Evolutionary conservation across 2,888 invertebrate species (phyloP).

Genomic region (Teleogryllus oceanicus): DNA sequence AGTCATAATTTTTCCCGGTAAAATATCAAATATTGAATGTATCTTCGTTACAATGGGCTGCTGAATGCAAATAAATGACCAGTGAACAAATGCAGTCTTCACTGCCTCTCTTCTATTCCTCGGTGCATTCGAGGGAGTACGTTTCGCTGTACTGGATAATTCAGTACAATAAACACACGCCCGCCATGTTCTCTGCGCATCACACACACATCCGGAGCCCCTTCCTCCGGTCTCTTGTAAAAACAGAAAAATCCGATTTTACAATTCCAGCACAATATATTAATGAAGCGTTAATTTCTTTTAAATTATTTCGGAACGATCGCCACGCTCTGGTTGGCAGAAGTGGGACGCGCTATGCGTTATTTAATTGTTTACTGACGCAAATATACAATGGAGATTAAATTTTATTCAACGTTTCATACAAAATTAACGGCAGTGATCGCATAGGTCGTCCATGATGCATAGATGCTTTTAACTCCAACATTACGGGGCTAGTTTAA

Average conservation of each 20-base stretch:
- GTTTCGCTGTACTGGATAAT: constrained; percentile 10
- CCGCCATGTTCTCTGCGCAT: background rate
- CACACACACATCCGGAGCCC: background rate
- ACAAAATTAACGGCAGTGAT: background rate
- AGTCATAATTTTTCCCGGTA: background rate
- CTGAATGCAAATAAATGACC: background rate
- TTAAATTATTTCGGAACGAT: constrained; percentile 7
- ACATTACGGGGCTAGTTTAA: constrained; percentile 19
- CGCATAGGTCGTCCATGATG: constrained; percentile 4
- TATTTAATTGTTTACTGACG: constrained; percentile 9
- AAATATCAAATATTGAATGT: background rate
- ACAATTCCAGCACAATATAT: constrained; percentile 18
- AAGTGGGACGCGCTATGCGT: constrained; percentile 18
- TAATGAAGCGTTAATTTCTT: constrained; percentile 18
- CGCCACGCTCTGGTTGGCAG: background rate
- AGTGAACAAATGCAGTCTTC: background rate
- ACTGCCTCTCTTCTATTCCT: background rate
- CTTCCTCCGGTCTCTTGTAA: background rate
- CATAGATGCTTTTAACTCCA: constrained; percentile 10
- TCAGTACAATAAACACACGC: background rate
- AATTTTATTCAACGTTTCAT: background rate
- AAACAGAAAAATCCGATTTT: constrained; percentile 18
- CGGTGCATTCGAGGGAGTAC: background rate
- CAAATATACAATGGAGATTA: background rate
- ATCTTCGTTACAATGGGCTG: background rate